Evolutionary conservation across 1,140 invertebrate genomes (phyloP).

Genomic region (Drosophila erecta): DNA sequence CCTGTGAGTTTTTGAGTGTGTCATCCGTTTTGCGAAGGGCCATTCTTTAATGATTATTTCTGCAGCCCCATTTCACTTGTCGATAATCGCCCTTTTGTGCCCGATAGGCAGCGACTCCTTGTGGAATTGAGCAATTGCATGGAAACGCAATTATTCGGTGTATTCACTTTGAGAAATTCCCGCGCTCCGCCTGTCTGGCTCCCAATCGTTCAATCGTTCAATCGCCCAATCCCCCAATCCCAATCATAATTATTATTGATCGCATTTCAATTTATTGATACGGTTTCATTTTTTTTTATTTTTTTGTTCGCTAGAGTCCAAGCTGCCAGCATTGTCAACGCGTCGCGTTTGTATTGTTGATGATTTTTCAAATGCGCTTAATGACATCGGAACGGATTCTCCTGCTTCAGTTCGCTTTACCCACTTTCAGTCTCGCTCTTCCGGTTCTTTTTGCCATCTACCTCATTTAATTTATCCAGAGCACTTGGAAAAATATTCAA

Average conservation of each 20-base stretch:
- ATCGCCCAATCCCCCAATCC: conserved; percentile 11
- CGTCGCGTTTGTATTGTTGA: conserved; percentile 60
- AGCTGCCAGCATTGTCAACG: conserved; percentile 52
- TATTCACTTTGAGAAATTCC: conserved; percentile 61
- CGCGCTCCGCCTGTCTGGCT: conserved; percentile 15
- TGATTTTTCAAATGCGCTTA: conserved; percentile 82
- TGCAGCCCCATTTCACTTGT: conserved; percentile 46
- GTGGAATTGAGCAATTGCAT: conserved; percentile 80
- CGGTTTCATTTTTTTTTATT: conserved; percentile 45
- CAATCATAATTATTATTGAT: conserved; percentile 81
- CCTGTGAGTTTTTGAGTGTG: conserved; percentile 17
- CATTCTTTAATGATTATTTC: conserved; percentile 49
- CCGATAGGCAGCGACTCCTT: conserved; percentile 63
- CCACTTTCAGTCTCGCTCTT: not conserved
- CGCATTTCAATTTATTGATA: conserved; percentile 79
- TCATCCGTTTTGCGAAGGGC: conserved; percentile 15
- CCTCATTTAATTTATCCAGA: not conserved
- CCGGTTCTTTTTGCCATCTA: conserved; percentile 1
- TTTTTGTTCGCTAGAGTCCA: conserved; percentile 52
- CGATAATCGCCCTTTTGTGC: conserved; percentile 49
- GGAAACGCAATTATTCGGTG: conserved; percentile 81
- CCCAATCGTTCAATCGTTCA: conserved; percentile 22
- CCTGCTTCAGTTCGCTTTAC: not conserved
- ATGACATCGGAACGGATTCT: conserved; percentile 51
- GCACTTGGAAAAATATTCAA: not conserved